Conservation (phyloP, 2,797 vertebrate genomes). For the Chaetodon trifasciatus region DNA sequence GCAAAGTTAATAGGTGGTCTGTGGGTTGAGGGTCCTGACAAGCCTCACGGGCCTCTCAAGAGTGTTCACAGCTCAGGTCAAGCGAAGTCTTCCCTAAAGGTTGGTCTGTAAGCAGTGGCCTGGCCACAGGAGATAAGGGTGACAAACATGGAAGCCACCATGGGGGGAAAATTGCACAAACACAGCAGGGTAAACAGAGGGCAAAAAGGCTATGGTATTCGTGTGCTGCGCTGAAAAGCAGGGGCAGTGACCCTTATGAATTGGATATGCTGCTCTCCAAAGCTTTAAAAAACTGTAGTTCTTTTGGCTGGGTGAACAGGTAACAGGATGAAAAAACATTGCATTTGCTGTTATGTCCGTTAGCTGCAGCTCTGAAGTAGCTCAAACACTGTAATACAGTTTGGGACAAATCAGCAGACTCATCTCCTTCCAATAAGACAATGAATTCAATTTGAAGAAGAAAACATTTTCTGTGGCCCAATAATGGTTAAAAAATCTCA, state of each 20-base stretch:
- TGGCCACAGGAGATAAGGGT: constrained; percentile 64
- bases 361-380: constrained; percentile 5
- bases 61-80: constrained; percentile 51
- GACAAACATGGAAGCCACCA: constrained; percentile 57
- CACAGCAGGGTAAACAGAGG: constrained; percentile 62
- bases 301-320: constrained; percentile 23
- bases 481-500: background rate
- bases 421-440: background rate
- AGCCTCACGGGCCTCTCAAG: constrained; percentile 45
- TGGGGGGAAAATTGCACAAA: constrained; percentile 57
- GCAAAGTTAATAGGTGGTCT: constrained; percentile 32
- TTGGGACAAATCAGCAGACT: background rate
- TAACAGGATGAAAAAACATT: constrained; percentile 7
- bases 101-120: constrained; percentile 48
- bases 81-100: constrained; percentile 44
- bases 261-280: constrained; percentile 46
- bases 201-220: constrained; percentile 35
- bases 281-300: constrained; percentile 28
- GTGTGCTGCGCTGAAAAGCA: constrained; percentile 42
- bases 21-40: constrained; percentile 25
- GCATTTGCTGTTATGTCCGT: constrained; percentile 3
- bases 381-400: background rate
- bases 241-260: constrained; percentile 56
- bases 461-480: background rate
- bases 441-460: background rate